Base-by-base conservation (phyloP, 2,797 vertebrate genomes). In the Synaphobranchus kaupii region DNA sequence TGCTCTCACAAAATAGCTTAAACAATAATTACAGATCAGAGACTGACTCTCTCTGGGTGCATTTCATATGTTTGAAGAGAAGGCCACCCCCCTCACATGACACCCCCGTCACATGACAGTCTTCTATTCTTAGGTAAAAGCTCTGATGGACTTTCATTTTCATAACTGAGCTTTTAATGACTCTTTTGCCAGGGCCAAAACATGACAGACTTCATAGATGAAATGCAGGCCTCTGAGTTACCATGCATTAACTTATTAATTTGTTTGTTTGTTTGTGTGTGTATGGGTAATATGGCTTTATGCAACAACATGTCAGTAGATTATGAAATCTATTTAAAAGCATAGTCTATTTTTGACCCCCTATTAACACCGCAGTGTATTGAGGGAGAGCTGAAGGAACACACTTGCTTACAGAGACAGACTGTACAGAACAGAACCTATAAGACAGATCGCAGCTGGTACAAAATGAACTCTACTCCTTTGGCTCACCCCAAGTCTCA, bases 281-380 rank as follows among this genome's bases (percentile, higher is more conserved):
- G 20, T 25, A 0, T 50, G 44, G 15, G 71, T 17, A 76, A 39
- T 39, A 76, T n/a, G n/a, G n/a, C 25, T 48, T 25, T 50, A 25
- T 80, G 76, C 47, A 80, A 48, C 17, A 20, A 80, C 48, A 44
- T 80, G 15, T 66, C 60, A 48, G 44, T 48, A 80, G 20, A 80
- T 80, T 80, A 25, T 80, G 5, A 80, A 80, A 80, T 80, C 44
- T 48, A 80, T 48, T 80, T 48, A 25, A 80, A 80, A 50, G 76
- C 47, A 47, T 25, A 9, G 12, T 25, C 34, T 47, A 78, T 78
- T 47, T 78, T 39, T 47, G 15, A 7, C 39, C 73, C 6, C 39
- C 76, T 34, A 80, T 9, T 1, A 25, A 48, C 44, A 22, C 34
- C 20, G 20, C 20, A 80, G 76, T 50, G 22, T 4, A 13, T 5